phyloP scores from a whole-genome alignment of 2,888 invertebrate genomes.

The Ganaspis brasiliensis region DNA sequence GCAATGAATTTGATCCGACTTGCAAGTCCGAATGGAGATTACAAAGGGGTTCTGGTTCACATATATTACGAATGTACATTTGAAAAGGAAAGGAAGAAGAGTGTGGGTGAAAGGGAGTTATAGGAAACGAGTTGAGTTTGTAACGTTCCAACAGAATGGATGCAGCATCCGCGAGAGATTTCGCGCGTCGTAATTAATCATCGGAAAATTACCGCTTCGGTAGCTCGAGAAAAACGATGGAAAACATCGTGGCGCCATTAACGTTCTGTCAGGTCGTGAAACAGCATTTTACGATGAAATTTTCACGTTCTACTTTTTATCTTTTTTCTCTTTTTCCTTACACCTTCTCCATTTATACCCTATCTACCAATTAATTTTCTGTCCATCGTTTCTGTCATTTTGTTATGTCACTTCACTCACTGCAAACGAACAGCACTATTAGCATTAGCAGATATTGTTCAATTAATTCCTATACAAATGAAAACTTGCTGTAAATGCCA shows the following conservation, averaged over 20 bases:
- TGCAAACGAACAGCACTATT: conserved; percentile 1
- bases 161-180: conserved; percentile 35
- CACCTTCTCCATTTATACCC: conserved; percentile 37
- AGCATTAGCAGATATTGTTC: not conserved
- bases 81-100: conserved; percentile 30
- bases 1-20: not conserved
- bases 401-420: not conserved
- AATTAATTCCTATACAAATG: conserved; percentile 3
- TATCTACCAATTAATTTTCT: conserved; percentile 25
- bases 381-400: conserved; percentile 16
- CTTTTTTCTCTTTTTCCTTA: not conserved
- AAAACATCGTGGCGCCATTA: conserved; percentile 27
- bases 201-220: conserved; percentile 36
- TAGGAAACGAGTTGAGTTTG: conserved; percentile 33
- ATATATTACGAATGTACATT: conserved; percentile 9
- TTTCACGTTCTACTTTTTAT: conserved; percentile 34
- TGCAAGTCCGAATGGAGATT: conserved; percentile 1
- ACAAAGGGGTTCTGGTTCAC: not conserved
- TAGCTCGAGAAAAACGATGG: conserved; percentile 35
- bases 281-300: conserved; percentile 34
- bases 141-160: conserved; percentile 26
- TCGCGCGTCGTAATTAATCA: conserved; percentile 38
- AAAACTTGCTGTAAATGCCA: not conserved
- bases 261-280: conserved; percentile 40
- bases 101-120: conserved; percentile 4